phyloP scores from a whole-genome alignment of 2,113 vertebrate species.

The Climacteris rufus region DNA sequence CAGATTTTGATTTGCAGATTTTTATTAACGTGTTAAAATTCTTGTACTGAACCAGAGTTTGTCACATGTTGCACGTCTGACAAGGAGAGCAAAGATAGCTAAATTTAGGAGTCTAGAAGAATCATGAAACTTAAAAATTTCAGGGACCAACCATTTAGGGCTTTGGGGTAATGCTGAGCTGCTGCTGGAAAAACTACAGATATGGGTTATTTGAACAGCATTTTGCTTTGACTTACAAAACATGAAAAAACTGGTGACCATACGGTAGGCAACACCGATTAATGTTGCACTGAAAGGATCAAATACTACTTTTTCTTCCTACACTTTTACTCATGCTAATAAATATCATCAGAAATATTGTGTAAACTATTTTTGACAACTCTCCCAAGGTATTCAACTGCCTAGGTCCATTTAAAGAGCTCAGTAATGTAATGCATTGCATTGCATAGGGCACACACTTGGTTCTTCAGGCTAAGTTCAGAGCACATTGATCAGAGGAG shows the following conservation, averaged over 20 bases:
- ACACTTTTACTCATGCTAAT: not conserved
- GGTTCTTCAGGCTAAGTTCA: not conserved
- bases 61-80: not conserved
- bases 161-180: not conserved
- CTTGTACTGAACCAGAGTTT: not conserved
- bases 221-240: not conserved
- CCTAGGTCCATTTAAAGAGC: not conserved
- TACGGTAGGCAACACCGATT: not conserved
- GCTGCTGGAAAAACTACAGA: not conserved
- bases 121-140: not conserved
- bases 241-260: not conserved
- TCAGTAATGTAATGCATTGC: not conserved
- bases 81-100: not conserved
- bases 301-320: not conserved
- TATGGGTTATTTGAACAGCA: not conserved
- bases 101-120: not conserved
- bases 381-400: not conserved
- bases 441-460: not conserved
- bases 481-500: not conserved
- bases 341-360: not conserved
- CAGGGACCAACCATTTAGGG: not conserved
- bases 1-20: not conserved
- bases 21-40: not conserved
- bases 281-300: not conserved
- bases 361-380: not conserved